These are phyloP conservation scores for Zingel zingel DNA, from an alignment of 2,113 vertebrate species.

Conservation along the genomic window DNA sequence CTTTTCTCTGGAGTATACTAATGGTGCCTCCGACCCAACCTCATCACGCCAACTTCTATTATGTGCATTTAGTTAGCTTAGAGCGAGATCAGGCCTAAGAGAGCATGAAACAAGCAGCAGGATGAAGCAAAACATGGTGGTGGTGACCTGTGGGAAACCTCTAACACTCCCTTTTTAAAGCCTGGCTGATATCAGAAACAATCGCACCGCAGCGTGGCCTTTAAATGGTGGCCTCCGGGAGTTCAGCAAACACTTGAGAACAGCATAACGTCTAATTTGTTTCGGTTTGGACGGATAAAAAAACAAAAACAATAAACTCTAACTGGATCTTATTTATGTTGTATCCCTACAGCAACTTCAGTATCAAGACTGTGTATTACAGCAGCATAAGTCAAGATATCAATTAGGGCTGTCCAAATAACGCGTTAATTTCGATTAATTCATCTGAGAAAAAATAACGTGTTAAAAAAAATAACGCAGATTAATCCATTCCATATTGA, in stretches of 20 bases:
- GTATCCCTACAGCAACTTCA: not conserved
- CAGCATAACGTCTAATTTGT: not conserved
- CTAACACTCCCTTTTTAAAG: conserved; percentile 36
- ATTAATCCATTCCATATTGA: too few species aligned
- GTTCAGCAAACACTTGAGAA: conserved; percentile 31
- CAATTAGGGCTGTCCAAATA: too few species aligned
- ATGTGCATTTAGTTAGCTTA: conserved; percentile 44
- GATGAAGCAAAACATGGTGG: conserved; percentile 47
- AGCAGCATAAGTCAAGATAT: not conserved
- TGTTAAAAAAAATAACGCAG: too few species aligned
- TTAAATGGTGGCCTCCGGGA: conserved; percentile 40
- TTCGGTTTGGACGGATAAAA: conserved; percentile 1
- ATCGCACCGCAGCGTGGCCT: conserved; percentile 14
- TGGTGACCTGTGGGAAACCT: conserved; percentile 55
- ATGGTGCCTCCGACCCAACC: not conserved
- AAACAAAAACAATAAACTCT: not conserved
- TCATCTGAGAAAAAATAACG: too few species aligned
- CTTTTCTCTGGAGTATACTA: conserved; percentile 1
- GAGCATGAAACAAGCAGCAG: conserved; percentile 51
- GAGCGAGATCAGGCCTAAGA: conserved; percentile 34
- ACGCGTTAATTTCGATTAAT: too few species aligned
- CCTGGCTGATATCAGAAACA: conserved; percentile 45
- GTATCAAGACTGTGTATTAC: not conserved
- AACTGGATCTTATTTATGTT: not conserved
- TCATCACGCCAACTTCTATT: not conserved